Base-by-base conservation (phyloP, 2,797 vertebrate species). In the Sternotherus odoratus region DNA sequence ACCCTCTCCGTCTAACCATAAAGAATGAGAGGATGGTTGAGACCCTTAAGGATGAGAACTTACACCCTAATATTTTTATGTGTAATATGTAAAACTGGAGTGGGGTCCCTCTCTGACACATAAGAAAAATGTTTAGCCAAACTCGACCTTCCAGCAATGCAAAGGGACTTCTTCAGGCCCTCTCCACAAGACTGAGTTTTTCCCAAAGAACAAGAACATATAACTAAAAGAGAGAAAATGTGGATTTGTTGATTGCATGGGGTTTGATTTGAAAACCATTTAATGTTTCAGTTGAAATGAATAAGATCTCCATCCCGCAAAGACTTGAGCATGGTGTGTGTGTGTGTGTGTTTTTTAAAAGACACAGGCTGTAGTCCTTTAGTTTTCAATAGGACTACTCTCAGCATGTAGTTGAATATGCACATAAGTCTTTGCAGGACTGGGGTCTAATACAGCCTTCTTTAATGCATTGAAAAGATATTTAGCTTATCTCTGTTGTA, bases 21-120 rank as follows among this genome's bases (percentile, higher is more conserved):
- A 23, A 78, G 12, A 66, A 36, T 66, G 33, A 8, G 6, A 46
- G 54, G 15, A 33, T 82, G 33, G 66, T 24, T 43, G 66, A 23
- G n/a, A 43, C 3, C 10, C 36, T 63, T 17, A 21, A 39, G 49
- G 19, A 26, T 84, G 36, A 60, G 48, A 66, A 69, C 26, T 7
- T 30, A 46, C 83, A 75, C 24, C 0, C 0, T n/a, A 5, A 39
- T 66, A 26, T 28, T 16, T 2, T 48, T 3, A n/a, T n/a, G n/a
- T n/a, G n/a, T n/a, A n/a, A n/a, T 36, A 11, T 66, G 17, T n/a
- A 66, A 36, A 36, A 66, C 63, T 36, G 19, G 9, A 66, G 63
- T 66, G 60, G 60, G 33, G 17, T 57, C 79, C 49, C 82, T 54
- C 79, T 30, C 36, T 60, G 50, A 80, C 15, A 28, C 4, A 74